Evolutionary conservation across 2,888 invertebrate genomes (phyloP).

Genomic region (Octonoba sinensis): DNA sequence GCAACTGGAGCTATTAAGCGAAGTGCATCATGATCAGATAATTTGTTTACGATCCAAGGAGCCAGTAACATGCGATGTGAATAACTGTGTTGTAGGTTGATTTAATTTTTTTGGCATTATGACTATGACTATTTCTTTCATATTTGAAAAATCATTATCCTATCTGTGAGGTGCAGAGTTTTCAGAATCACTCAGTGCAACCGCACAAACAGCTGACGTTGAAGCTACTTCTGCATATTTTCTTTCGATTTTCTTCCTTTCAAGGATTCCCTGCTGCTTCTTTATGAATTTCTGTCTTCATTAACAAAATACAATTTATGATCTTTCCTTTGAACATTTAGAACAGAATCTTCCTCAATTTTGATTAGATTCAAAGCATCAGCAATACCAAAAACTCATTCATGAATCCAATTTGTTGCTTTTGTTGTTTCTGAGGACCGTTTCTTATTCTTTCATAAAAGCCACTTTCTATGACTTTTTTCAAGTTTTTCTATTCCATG

Average conservation of each 20-base stretch:
- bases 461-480: not conserved
- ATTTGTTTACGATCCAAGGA: not conserved
- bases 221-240: not conserved
- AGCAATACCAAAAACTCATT: not conserved
- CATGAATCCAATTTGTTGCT: no score
- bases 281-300: not conserved
- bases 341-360: not conserved
- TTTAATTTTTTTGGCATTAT: not conserved
- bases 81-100: not conserved
- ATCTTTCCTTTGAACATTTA: not conserved
- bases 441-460: no score
- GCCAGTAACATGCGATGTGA: conserved; percentile 3
- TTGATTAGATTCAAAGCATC: conserved; percentile 9
- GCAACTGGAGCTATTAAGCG: not conserved
- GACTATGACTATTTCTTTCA: not conserved
- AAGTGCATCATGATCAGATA: not conserved
- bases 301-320: not conserved
- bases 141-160: not conserved
- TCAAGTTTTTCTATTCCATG: not conserved
- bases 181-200: not conserved
- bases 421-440: no score
- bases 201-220: not conserved
- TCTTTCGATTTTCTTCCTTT: not conserved
- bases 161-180: not conserved
- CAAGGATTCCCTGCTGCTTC: not conserved